These are phyloP conservation scores for Parazoanthus darwini DNA, from an alignment of 92 coral and sea anemone genomes.

Conservation along the genomic window DNA sequence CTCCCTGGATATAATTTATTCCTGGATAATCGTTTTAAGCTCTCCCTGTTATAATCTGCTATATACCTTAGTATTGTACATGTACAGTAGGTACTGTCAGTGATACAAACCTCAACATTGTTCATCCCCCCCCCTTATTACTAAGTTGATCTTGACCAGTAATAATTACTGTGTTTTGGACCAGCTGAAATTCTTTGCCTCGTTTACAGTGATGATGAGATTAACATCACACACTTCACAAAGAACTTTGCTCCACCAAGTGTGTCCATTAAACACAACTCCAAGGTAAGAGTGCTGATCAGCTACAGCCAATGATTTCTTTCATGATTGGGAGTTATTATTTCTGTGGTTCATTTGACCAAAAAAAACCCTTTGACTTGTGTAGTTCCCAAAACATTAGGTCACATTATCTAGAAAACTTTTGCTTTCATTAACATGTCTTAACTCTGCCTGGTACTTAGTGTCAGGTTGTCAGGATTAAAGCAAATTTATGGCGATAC, in stretches of 20 bases:
- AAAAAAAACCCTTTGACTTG: no score
- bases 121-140: neutral
- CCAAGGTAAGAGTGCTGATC: conserved; percentile 58
- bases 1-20: no score
- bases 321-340: neutral
- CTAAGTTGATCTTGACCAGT: neutral
- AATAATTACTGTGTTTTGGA: neutral
- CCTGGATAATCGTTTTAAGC: no score
- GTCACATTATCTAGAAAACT: no score
- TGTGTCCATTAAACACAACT: conserved; percentile 77
- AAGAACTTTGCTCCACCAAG: conserved; percentile 67
- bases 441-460: no score
- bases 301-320: neutral
- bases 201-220: conserved; percentile 72
- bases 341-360: no score
- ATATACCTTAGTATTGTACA: no score
- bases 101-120: neutral
- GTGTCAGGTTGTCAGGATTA: no score
- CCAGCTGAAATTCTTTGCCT: neutral
- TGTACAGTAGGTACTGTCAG: no score
- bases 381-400: no score
- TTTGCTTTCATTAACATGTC: no score
- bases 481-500: no score
- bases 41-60: neutral
- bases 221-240: conserved; percentile 65